Percentiles rank a stretch among this genome's conserved stretches.
Evolutionary conservation across 1,140 invertebrate genomes (phyloP).

Genomic region (Brachionus paranguensis): DNA sequence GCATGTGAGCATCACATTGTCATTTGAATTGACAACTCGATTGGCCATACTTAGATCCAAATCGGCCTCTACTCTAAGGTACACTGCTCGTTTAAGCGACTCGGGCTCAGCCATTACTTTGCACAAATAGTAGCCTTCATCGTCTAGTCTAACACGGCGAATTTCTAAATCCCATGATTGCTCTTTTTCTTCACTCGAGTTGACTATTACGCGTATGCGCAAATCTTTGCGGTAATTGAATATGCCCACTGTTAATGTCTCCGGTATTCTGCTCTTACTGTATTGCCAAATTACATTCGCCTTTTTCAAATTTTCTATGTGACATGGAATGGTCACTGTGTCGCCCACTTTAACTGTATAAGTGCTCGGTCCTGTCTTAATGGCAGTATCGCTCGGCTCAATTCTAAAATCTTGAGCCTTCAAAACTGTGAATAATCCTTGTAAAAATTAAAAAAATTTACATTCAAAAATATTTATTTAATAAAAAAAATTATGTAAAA

Average conservation of each 20-base stretch:
- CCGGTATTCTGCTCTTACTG: conserved; percentile 22
- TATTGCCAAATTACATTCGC: conserved; percentile 37
- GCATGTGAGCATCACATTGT: neutral
- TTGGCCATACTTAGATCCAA: neutral
- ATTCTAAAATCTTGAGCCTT: neutral
- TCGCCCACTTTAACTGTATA: conserved; percentile 11
- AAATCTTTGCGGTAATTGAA: conserved; percentile 35
- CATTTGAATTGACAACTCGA: neutral
- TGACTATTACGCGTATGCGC: neutral
- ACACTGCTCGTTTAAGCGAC: neutral
- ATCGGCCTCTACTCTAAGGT: conserved; percentile 20
- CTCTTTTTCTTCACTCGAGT: neutral
- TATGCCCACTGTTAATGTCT: conserved; percentile 20
- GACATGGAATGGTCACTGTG: neutral
- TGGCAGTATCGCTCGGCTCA: neutral
- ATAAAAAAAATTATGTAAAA: neutral
- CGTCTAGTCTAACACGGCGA: neutral
- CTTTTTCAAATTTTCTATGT: conserved; percentile 21
- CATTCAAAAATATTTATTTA: neutral
- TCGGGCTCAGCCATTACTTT: conserved; percentile 29
- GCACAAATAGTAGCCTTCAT: conserved; percentile 27
- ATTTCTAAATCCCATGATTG: conserved; percentile 36
- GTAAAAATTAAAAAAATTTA: too few species aligned
- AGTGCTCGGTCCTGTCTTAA: neutral
- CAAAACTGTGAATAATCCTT: neutral